Evolutionary conservation across 2,797 vertebrate genomes (phyloP), one percentile per base, ranked within the genome.

Genomic region (Melanotaenia parkinsoni): DNA sequence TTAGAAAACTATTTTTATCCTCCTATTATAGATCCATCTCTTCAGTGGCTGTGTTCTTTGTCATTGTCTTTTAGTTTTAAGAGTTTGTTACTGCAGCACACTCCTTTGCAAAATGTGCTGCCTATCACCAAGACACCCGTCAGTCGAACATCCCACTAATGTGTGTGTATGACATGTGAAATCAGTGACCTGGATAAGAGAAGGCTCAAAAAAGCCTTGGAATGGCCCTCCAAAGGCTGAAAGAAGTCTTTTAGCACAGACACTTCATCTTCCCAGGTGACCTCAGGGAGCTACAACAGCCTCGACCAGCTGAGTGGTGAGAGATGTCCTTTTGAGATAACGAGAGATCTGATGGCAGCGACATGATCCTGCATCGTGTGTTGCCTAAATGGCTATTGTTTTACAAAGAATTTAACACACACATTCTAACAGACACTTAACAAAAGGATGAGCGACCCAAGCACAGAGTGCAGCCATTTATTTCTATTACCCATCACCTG

Each of bases 401-500:
- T 76, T 37, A 71, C 38, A 63, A 40, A 67, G 51, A 38, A 67
- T 65, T 64, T 53, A 67, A 71, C 70, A 83, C 64, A 61, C 63
- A 60, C 54, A 50, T 61, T 51, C 14, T 10, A 11, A n/a, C 35
- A 77, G 53, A 79, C 67, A 58, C 58, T 51, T 51, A 70, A 68
- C 58, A 70, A 57, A 50, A 62, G 45, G 69, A 33, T 0, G 32
- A 66, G 37, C 16, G 26, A 60, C 35, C 57, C 10, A 67, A 73
- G 74, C 56, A 30, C 35, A 3, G 2, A 70, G 58, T 40, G 63
- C 1, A 10, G 61, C 59, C 65, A 80, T 89, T 82, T 78, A 74
- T 86, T 87, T 83, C 38, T 79, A 72, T 85, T 82, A 74, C 66
- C 64, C 57, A 51, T 58, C 61, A 69, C 18, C 16, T 28, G 30